Evolutionary conservation across 2,797 vertebrate species (phyloP), one percentile per base, ranked within the genome.

Genomic region (Arvicola amphibius): DNA sequence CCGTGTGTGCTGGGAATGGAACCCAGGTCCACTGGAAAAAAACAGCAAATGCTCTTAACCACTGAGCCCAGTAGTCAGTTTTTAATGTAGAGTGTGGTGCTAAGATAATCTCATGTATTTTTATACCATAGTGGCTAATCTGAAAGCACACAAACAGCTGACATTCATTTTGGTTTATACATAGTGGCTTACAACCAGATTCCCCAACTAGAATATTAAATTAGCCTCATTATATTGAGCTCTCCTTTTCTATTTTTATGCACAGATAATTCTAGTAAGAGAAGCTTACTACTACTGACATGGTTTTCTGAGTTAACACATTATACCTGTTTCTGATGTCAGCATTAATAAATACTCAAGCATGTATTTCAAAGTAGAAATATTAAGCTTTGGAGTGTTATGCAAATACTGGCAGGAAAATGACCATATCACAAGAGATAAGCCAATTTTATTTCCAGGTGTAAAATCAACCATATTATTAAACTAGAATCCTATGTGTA

Each of bases 81-180:
- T 16, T 94, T 94, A 91, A 65, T 56, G 6, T 71, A 65, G 29
- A 92, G 12, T 86, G 29, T 87, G 32, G 51, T 80, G 95, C 46
- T n/a, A 96, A 83, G 34, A 93, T 91, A n/a, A 92, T 95, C 65
- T 91, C 77, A 94, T 89, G 25, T 86, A 86, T 74, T 94, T 95
- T 88, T 43, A 67, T 86, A n/a, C 74, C 59, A 73, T 32, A 90
- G n/a, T n/a, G 6, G 37, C n/a, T 92, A 40, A 92, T 81, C 71
- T 88, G 16, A 90, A 88, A 90, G 27, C 12, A 93, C 6, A 25
- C 14, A 4, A 96, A 91, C 11, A 51, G 32, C 53, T 83, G 12
- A 43, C 81, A 79, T 43, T 77, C 5, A 67, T 40, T 85, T 89
- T 89, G n/a, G 79, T 91, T 87, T 88, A 6, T 6, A 59, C 13